Evolutionary conservation across 2,113 vertebrate genomes (phyloP).

Genomic region (Ammospiza nelsoni): DNA sequence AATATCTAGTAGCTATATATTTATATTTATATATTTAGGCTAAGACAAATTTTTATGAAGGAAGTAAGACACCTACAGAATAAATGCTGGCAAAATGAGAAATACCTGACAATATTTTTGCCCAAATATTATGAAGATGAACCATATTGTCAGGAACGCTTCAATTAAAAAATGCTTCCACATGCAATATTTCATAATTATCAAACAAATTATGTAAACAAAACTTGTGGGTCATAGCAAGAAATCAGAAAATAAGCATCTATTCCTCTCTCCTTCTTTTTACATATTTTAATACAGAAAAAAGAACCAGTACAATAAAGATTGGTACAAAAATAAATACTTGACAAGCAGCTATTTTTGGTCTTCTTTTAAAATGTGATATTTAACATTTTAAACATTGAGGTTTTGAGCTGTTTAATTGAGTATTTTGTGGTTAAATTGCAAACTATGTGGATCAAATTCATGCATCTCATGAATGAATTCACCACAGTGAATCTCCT

Average conservation of each 20-base stretch:
- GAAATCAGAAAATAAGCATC: background rate
- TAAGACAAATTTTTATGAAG: background rate
- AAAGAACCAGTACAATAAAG: background rate
- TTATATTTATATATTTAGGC: background rate
- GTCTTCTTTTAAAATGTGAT: background rate
- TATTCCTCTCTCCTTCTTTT: background rate
- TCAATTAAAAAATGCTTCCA: background rate
- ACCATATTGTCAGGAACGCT: background rate
- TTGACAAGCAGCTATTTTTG: background rate
- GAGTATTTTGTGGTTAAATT: background rate
- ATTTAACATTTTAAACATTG: background rate
- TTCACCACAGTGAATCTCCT: background rate
- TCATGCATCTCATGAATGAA: background rate
- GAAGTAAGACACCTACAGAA: background rate
- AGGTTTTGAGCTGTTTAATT: background rate
- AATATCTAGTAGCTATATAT: background rate
- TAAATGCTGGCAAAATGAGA: background rate
- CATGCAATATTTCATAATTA: background rate
- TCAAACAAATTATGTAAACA: background rate
- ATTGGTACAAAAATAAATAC: background rate
- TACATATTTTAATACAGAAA: background rate
- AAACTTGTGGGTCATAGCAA: background rate
- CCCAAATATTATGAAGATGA: background rate
- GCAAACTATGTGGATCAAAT: background rate
- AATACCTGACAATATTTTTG: rapidly evolving